A percentile compares a stretch with the other conserved stretches of the same genome.
These are phyloP conservation scores for Ooceraea biroi DNA, from an alignment of 1,140 invertebrate species.

Conservation along the genomic window DNA sequence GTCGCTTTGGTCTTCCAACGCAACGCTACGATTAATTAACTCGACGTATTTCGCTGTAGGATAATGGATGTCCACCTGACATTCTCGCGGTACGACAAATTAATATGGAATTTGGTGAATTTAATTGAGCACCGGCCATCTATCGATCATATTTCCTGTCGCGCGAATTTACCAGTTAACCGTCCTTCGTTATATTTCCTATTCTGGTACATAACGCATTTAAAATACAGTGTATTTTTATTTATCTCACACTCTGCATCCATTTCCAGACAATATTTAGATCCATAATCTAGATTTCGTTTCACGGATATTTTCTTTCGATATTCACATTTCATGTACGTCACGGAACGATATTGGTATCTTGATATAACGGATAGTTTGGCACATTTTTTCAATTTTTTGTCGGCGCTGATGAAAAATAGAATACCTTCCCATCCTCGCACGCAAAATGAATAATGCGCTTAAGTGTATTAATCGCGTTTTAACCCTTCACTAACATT, in stretches of 20 bases:
- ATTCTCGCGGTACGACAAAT: slow-evolving; percentile 6
- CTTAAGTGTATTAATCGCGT: not conserved
- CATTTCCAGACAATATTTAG: not conserved
- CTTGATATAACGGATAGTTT: slow-evolving; percentile 17
- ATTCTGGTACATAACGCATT: not conserved
- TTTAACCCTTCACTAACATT: not conserved
- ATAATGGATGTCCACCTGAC: slow-evolving; percentile 11
- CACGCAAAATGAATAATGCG: slow-evolving; percentile 6
- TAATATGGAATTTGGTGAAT: slow-evolving; percentile 34
- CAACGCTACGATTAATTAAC: not conserved
- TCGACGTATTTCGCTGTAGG: not conserved
- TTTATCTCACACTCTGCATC: not conserved
- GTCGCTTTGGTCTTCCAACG: not conserved
- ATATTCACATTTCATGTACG: slow-evolving; percentile 2
- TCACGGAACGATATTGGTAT: slow-evolving; percentile 1
- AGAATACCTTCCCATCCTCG: not conserved
- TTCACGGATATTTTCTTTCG: not conserved
- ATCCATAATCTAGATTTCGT: not conserved
- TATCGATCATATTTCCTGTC: slow-evolving; percentile 3
- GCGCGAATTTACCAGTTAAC: slow-evolving; percentile 12
- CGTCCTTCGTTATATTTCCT: not conserved
- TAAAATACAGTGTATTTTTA: slow-evolving; percentile 15
- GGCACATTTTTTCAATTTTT: slow-evolving; percentile 2
- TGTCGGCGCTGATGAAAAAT: too few relatives aligned
- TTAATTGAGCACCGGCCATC: slow-evolving; percentile 10